Evolutionary conservation across 2,797 vertebrate species (phyloP), one percentile per base, ranked within the genome.

Genomic region (Clarias laeviceps): DNA sequence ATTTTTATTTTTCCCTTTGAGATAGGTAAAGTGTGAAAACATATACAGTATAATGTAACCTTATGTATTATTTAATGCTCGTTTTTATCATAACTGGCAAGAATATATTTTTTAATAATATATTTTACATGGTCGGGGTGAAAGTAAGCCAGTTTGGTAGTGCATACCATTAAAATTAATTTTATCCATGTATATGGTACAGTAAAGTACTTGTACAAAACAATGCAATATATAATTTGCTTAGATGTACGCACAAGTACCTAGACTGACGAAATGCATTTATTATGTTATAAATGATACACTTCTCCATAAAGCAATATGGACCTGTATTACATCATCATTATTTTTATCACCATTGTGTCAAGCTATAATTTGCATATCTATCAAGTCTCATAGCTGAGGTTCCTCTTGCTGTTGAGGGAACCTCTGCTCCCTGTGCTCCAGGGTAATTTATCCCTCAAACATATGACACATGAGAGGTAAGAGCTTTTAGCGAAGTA

Each of bases 401-500:
- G 22, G 34, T 61, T 61, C 2, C 29, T 37, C 20, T 61, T 24
- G 76, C 76, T 78, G 56, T 61, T 61, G 20, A 59, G 56, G 76
- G 32, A 61, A 78, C 34, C 14, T 11, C 73, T 61, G 56, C 76
- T 78, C 32, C 61, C 20, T 61, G n/a, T 57, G 73, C 54, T 77
- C 73, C 73, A 57, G 73, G 54, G 29, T 29, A 59, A 78, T 78
- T 78, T n/a, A 34, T 61, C 76, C 17, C 50, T 76, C 50, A 0
- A 34, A 78, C 22, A 0, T 15, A 61, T 78, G 76, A 78, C 56
- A 78, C 74, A 57, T 22, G 56, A 61, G 56, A 61, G 29, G 20
- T 34, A 37, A 61, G 76, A 78, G 6, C 24, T 37, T 34, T 34
- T 6, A 0, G 32, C 29, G 11, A 34, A 34, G 56, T 78, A 56